phyloP scores from a whole-genome alignment of 2,888 invertebrate species.

The Drosophila mimica region DNA sequence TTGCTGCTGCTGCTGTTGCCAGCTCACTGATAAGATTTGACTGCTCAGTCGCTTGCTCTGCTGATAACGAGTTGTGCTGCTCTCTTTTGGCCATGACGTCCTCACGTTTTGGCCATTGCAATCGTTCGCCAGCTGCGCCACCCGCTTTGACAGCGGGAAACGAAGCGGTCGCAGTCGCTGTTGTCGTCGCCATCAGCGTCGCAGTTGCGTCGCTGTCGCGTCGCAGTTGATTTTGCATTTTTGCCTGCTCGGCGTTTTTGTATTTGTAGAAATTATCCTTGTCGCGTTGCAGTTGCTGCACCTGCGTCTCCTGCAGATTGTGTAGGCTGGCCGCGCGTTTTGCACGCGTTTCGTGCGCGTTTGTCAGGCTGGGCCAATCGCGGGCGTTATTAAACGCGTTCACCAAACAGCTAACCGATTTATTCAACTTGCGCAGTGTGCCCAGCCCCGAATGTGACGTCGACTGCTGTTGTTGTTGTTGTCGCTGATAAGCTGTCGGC shows the following conservation, averaged over 20 bases:
- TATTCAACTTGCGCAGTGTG: constrained; percentile 73
- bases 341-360: constrained; percentile 59
- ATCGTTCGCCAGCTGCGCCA: constrained; percentile 67
- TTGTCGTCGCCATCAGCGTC: constrained; percentile 1
- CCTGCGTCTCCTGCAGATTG: constrained; percentile 67
- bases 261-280: constrained; percentile 85
- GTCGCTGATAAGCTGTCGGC: constrained; percentile 29
- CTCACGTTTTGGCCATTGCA: constrained; percentile 82
- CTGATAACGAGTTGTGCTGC: constrained; percentile 42
- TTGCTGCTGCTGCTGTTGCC: constrained; percentile 2
- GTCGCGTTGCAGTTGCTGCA: constrained; percentile 62
- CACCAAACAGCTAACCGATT: constrained; percentile 81
- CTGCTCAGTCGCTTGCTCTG: constrained; percentile 19
- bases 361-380: constrained; percentile 49
- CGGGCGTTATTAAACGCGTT: constrained; percentile 67
- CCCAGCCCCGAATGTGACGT: constrained; percentile 45
- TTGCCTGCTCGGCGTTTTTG: constrained; percentile 83
- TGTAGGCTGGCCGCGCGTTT: constrained; percentile 81
- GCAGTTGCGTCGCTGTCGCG: constrained; percentile 48
- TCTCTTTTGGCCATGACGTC: constrained; percentile 59
- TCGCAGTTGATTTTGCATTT: constrained; percentile 62
- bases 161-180: constrained; percentile 22
- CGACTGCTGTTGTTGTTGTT: constrained; percentile 5
- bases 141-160: constrained; percentile 64
- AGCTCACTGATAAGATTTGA: constrained; percentile 42